Percentiles rank a stretch among this genome's conserved stretches.
These are phyloP conservation scores for Sebastes steindachneri DNA, from an alignment of 2,797 vertebrate genomes.

Conservation along the genomic window DNA sequence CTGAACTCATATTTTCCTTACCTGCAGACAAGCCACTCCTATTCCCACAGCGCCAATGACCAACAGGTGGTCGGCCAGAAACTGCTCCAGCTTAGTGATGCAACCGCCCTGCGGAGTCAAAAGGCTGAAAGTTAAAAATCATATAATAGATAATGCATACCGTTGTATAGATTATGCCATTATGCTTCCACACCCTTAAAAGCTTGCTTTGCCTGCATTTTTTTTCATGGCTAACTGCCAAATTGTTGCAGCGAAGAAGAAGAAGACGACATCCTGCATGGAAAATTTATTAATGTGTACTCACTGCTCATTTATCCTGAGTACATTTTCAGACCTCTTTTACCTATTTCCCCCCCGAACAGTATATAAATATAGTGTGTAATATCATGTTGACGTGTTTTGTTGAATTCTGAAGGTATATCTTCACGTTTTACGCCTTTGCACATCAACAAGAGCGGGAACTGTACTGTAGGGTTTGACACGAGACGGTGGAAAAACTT, in stretches of 20 bases:
- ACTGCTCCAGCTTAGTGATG: slow-evolving; percentile 87
- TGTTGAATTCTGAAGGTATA: not conserved
- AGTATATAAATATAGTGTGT: too few species aligned
- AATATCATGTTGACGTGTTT: too few species aligned
- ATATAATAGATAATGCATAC: not conserved
- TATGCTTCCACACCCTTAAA: not conserved
- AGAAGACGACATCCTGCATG: not conserved
- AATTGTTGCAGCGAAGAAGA: not conserved
- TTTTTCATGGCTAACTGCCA: not conserved
- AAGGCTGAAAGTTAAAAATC: not conserved
- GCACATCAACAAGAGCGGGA: too few species aligned
- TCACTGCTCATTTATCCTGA: not conserved
- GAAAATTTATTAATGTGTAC: not conserved
- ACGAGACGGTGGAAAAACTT: not conserved
- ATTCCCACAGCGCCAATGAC: slow-evolving; percentile 89
- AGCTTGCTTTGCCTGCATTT: not conserved
- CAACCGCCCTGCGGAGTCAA: slow-evolving; percentile 85
- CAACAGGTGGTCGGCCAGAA: slow-evolving; percentile 88
- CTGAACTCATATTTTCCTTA: slow-evolving; percentile 51
- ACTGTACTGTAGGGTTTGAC: slow-evolving; percentile 25
- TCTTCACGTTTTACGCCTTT: not conserved
- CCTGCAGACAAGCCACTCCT: slow-evolving; percentile 90
- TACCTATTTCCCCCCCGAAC: not conserved
- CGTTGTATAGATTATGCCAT: not conserved
- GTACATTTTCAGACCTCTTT: not conserved